Evolutionary conservation across 2,888 invertebrate species (phyloP), one percentile per base, ranked within the genome.

Genomic region (Morpho deidamia): DNA sequence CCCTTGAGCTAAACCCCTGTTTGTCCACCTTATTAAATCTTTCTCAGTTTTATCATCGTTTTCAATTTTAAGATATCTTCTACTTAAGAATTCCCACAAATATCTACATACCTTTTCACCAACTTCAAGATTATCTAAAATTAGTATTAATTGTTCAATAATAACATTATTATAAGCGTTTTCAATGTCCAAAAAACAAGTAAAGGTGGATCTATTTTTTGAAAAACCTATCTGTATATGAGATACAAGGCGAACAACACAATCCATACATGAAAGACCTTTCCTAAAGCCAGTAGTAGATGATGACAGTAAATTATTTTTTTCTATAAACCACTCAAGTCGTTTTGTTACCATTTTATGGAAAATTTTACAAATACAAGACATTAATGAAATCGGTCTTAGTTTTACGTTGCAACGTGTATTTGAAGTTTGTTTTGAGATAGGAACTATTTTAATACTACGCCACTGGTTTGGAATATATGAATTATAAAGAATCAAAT

Each of bases 131-230:
- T 49, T 44, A 53, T 62, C 55, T 7, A 59, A 23, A 10, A 40
- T 41, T 11, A 8, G 7, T 3, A 50, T 47, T 7, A 53, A 23
- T 12, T 35, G 38, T 7, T 46, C 37, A 32, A 59, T 40, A n/a
- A 46, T n/a, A 10, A 60, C 35, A 23, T 62, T 53, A 38, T 58
- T 58, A 34, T 57, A 60, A 0, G 58, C 63, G 11, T 44, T 53
- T 11, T 59, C 52, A 23, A 62, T 55, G 34, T 62, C 58, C 7
- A 62, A 9, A 48, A 62, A 62, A 8, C 55, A 59, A 5, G 41
- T 57, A 5, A 60, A 1, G 7, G 60, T 60, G 0, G 53, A 41
- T 11, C 34, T 37, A 9, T 43, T 51, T 10, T 53, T 44, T 7
- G 54, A 45, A 14, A 60, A 57, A 7, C 59, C 58, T 32, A 55